phyloP scores from a whole-genome alignment of 2,888 invertebrate genomes.

The Alcis repandata region DNA sequence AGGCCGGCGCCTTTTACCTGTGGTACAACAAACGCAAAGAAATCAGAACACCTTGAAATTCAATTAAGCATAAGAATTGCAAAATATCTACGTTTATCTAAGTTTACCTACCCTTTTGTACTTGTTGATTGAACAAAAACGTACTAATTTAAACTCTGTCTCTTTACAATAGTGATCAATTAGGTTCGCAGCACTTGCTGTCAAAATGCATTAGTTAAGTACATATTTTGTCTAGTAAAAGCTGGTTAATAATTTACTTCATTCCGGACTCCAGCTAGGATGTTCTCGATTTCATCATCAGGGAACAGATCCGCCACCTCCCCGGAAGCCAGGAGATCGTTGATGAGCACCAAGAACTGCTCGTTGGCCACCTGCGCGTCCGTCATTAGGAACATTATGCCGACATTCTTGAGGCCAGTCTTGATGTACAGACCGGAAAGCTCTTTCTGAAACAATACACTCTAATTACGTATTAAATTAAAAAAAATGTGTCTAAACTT shows the following conservation, averaged over 20 bases:
- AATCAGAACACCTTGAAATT: too few species aligned
- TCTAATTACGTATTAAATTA: neutral
- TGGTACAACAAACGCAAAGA: neutral
- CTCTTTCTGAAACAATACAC: constrained; percentile 88
- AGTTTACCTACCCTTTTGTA: too few species aligned
- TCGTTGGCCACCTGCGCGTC: constrained; percentile 99
- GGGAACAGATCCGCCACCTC: constrained; percentile 98
- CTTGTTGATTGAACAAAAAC: too few species aligned
- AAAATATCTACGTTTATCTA: too few species aligned
- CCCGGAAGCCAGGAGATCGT: constrained; percentile 97
- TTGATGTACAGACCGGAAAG: constrained; percentile 95
- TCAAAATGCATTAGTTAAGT: too few species aligned
- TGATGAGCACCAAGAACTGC: constrained; percentile 97
- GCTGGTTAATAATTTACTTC: constrained; percentile 76
- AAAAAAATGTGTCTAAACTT: neutral
- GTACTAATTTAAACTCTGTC: too few species aligned
- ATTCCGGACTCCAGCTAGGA: constrained; percentile 93
- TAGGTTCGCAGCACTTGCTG: too few species aligned
- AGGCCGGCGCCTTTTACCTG: constrained; percentile 94
- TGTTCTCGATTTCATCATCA: constrained; percentile 98
- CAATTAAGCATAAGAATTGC: too few species aligned
- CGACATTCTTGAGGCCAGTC: constrained; percentile 97
- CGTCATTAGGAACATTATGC: constrained; percentile 98
- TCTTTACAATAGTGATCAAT: too few species aligned
- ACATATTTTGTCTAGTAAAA: too few species aligned